Conservation (phyloP, 2,888 invertebrate genomes). For the Platypus cylindrus region DNA sequence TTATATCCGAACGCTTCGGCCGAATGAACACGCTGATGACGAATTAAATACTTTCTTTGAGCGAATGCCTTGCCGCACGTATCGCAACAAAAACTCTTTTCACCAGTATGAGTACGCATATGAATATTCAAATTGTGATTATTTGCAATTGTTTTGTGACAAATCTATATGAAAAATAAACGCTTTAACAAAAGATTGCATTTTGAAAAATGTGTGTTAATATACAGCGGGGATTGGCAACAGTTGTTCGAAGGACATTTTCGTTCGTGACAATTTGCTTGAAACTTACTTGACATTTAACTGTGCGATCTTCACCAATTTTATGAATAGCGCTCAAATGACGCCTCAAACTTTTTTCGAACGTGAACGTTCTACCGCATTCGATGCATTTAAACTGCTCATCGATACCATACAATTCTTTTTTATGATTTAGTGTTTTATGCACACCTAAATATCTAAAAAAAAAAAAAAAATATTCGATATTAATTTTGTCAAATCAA, state of each 20-base stretch:
- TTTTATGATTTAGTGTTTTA: constrained; percentile 24
- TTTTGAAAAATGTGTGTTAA: too few species aligned
- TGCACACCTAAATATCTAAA: constrained; percentile 23
- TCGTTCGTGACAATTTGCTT: neutral
- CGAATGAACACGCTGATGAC: constrained; percentile 15
- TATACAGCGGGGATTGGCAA: too few species aligned
- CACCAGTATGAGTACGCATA: constrained; percentile 27
- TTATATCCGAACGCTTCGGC: too few species aligned
- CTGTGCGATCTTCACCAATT: constrained; percentile 23
- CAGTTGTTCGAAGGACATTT: neutral
- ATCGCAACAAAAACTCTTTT: constrained; percentile 25
- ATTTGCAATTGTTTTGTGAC: constrained; percentile 26
- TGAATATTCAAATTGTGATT: constrained; percentile 27
- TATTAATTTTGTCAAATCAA: too few species aligned
- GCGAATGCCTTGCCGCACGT: constrained; percentile 24
- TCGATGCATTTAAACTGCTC: constrained; percentile 23
- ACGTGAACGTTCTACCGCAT: constrained; percentile 25
- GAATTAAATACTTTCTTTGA: constrained; percentile 21
- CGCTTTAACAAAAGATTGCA: too few species aligned
- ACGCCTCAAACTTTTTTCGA: constrained; percentile 25
- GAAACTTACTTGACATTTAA: constrained; percentile 19
- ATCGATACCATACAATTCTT: constrained; percentile 24
- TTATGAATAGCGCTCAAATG: constrained; percentile 27
- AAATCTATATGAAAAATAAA: constrained; percentile 20
- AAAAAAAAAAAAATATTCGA: neutral